A percentile compares a stretch with the other conserved stretches of the same genome.
Evolutionary conservation across 2,888 invertebrate species (phyloP).

Genomic region (Glaucopsyche alexis): DNA sequence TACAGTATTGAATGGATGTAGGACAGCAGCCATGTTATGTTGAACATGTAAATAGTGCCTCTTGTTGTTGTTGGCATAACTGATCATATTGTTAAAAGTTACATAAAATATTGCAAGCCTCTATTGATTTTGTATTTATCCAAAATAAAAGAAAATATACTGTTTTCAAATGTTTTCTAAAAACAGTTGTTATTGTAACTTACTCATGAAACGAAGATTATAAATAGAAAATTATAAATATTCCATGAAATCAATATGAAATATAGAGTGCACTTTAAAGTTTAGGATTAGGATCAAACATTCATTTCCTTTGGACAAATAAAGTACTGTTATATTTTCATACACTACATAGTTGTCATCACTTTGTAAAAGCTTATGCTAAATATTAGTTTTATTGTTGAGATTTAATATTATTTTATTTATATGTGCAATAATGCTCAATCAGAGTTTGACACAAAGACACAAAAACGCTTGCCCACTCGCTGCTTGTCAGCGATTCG

Average conservation of each 20-base stretch:
- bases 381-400: background rate
- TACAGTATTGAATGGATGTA: too few relatives aligned
- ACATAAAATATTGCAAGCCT: background rate
- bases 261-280: background rate
- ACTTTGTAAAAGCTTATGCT: background rate
- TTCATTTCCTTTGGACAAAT: background rate
- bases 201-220: too few relatives aligned
- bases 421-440: constrained; percentile 26
- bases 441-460: constrained; percentile 25
- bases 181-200: background rate
- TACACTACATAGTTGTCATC: background rate
- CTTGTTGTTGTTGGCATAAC: background rate
- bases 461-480: constrained; percentile 22
- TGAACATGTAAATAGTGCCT: too few relatives aligned
- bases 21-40: too few relatives aligned
- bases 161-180: background rate
- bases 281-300: background rate
- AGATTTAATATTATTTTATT: background rate
- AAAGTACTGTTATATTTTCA: background rate
- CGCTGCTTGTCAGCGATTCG: constrained; percentile 16
- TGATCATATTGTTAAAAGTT: background rate
- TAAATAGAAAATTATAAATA: background rate
- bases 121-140: background rate
- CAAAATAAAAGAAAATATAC: background rate
- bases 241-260: background rate